phyloP scores from a whole-genome alignment of 2,888 invertebrate species.

The Pterostichus madidus region DNA sequence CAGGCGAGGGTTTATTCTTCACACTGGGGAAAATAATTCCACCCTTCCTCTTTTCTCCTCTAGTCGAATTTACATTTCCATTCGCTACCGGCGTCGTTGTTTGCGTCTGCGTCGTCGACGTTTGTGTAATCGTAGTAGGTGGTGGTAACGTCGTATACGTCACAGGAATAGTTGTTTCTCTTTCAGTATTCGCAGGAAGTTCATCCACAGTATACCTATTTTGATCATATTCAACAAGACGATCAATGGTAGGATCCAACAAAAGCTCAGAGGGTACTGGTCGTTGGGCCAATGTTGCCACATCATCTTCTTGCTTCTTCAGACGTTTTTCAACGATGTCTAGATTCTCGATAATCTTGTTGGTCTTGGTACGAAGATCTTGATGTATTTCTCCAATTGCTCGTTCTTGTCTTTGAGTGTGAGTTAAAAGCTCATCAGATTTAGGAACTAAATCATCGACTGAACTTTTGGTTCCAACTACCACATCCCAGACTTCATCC shows the following conservation, averaged over 20 bases:
- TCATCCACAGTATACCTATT: constrained; percentile 79
- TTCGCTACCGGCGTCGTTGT: constrained; percentile 68
- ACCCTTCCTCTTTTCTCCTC: constrained; percentile 82
- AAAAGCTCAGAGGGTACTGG: constrained; percentile 87
- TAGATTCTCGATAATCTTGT: constrained; percentile 91
- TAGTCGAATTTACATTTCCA: constrained; percentile 75
- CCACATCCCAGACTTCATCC: constrained; percentile 95
- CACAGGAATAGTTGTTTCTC: constrained; percentile 73
- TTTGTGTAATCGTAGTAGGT: constrained; percentile 73
- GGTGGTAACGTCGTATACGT: constrained; percentile 77
- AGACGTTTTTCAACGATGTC: constrained; percentile 91
- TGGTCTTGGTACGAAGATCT: constrained; percentile 89
- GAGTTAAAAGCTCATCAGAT: constrained; percentile 90
- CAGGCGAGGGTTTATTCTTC: constrained; percentile 92
- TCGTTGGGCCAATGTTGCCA: constrained; percentile 87
- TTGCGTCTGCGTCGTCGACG: constrained; percentile 70
- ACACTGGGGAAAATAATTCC: constrained; percentile 95
- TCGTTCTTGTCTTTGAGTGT: constrained; percentile 91
- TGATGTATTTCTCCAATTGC: constrained; percentile 92
- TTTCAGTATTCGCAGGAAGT: constrained; percentile 60
- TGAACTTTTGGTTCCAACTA: constrained; percentile 92
- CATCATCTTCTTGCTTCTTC: constrained; percentile 92
- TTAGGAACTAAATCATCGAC: constrained; percentile 92
- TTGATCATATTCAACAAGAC: constrained; percentile 88
- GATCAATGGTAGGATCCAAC: constrained; percentile 88